A percentile compares a stretch with the other conserved stretches of the same genome.
Conservation (phyloP, 1,140 invertebrate genomes). For the Drosophila arawakana region DNA sequence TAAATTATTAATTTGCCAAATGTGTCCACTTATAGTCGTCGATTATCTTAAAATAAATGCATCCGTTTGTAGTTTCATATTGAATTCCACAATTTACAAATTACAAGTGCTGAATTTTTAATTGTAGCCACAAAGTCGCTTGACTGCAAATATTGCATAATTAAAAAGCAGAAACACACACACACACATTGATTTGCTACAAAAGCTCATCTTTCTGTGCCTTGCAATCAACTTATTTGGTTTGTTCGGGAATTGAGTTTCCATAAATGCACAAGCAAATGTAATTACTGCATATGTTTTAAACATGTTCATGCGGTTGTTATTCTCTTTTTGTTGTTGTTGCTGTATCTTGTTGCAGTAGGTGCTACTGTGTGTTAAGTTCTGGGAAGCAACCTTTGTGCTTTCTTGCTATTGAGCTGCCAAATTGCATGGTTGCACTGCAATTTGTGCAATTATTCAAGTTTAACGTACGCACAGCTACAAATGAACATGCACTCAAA, state of each 20-base stretch:
- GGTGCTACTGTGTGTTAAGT: slow-evolving; percentile 3
- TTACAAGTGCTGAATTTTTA: too few species aligned
- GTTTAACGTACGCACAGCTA: slow-evolving; percentile 14
- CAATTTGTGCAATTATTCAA: slow-evolving; percentile 43
- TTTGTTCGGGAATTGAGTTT: slow-evolving; percentile 12
- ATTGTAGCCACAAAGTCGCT: too few species aligned
- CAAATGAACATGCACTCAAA: slow-evolving; percentile 10
- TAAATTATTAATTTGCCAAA: too few species aligned
- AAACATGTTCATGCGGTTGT: slow-evolving; percentile 5
- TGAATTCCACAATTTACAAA: too few species aligned
- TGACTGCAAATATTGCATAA: slow-evolving; percentile 2
- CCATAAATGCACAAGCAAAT: slow-evolving; percentile 17
- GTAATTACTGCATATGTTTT: slow-evolving; percentile 25
- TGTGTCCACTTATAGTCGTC: too few species aligned
- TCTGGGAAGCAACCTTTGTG: slow-evolving; percentile 21
- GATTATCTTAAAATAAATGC: too few species aligned
- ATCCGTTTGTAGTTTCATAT: too few species aligned
- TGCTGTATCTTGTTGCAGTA: slow-evolving; percentile 1
- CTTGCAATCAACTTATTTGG: neutral
- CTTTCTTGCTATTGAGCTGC: slow-evolving; percentile 1
- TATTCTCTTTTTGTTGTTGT: neutral
- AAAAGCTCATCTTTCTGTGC: neutral
- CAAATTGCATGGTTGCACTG: slow-evolving; percentile 19
- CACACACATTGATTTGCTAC: neutral
- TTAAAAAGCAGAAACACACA: neutral